Percentiles rank a stretch among this genome's conserved stretches.
Evolutionary conservation across 1,140 invertebrate species (phyloP).

Genomic region (Drosophila dunni): DNA sequence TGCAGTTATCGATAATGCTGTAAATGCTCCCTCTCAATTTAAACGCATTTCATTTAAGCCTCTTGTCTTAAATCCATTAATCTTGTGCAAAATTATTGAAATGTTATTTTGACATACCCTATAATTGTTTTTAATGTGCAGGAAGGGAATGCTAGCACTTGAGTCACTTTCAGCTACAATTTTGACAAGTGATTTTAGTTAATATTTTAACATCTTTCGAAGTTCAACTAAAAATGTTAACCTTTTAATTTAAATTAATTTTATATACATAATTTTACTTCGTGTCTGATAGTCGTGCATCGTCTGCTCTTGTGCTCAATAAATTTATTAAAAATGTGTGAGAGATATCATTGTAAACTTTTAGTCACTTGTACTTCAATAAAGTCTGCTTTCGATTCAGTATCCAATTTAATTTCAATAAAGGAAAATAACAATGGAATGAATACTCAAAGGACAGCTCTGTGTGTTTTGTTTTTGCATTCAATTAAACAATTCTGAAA

Average conservation of each 20-base stretch:
- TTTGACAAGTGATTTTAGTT: too few relatives aligned
- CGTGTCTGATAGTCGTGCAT: too few relatives aligned
- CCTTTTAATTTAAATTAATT: too few relatives aligned
- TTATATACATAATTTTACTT: too few relatives aligned
- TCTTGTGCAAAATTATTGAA: slow-evolving; percentile 2
- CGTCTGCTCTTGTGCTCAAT: too few relatives aligned
- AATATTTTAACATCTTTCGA: too few relatives aligned
- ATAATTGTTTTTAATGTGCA: background rate
- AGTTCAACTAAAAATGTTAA: too few relatives aligned
- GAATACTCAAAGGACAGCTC: background rate
- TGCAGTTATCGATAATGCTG: background rate
- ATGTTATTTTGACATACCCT: slow-evolving; percentile 8
- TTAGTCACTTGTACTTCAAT: slow-evolving; percentile 6
- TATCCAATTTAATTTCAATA: background rate
- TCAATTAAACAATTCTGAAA: too few relatives aligned
- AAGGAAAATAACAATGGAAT: background rate
- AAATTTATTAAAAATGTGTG: too few relatives aligned
- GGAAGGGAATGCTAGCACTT: too few relatives aligned
- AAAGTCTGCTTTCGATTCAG: background rate
- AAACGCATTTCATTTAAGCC: slow-evolving; percentile 15
- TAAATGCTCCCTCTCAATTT: background rate
- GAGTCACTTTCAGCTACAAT: too few relatives aligned
- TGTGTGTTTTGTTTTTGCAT: background rate
- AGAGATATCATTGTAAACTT: background rate
- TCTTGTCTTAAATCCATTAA: slow-evolving; percentile 10